phyloP scores from a whole-genome alignment of 1,140 invertebrate species.

The Drosophila melanogaster region DNA sequence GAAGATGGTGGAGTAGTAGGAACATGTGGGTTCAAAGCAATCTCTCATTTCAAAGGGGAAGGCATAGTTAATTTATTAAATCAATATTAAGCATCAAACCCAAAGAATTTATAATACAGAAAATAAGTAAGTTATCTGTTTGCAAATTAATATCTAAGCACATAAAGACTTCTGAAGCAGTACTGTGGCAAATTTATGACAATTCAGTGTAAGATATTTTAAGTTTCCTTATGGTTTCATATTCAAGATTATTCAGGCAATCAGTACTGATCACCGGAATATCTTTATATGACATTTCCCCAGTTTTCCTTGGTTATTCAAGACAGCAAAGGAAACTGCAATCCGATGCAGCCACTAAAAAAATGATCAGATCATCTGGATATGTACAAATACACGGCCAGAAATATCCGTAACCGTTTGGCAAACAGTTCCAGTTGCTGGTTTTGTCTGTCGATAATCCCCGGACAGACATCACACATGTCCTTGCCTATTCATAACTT shows the following conservation, averaged over 20 bases:
- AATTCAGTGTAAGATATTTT: no score
- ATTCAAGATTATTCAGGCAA: background rate
- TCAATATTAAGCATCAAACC: no score
- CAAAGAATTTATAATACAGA: no score
- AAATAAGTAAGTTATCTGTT: no score
- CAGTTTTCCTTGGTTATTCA: background rate
- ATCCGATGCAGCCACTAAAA: conserved; percentile 61
- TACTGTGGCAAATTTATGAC: no score
- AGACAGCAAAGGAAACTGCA: conserved; percentile 40
- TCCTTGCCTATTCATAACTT: conserved; percentile 70
- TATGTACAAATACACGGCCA: conserved; percentile 25
- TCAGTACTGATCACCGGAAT: background rate
- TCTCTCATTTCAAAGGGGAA: no score
- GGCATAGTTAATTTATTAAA: no score
- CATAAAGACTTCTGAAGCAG: no score
- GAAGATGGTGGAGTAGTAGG: background rate
- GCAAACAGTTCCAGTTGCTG: conserved; percentile 45
- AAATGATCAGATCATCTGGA: conserved; percentile 62
- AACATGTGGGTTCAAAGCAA: background rate
- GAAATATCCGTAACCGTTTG: conserved; percentile 13
- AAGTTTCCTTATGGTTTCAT: conserved; percentile 21
- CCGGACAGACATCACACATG: conserved; percentile 49
- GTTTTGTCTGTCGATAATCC: conserved; percentile 56
- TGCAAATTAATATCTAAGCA: no score
- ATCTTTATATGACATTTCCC: background rate